Evolutionary conservation across 1,140 invertebrate genomes (phyloP).

Genomic region (Drosophila mojavensis): DNA sequence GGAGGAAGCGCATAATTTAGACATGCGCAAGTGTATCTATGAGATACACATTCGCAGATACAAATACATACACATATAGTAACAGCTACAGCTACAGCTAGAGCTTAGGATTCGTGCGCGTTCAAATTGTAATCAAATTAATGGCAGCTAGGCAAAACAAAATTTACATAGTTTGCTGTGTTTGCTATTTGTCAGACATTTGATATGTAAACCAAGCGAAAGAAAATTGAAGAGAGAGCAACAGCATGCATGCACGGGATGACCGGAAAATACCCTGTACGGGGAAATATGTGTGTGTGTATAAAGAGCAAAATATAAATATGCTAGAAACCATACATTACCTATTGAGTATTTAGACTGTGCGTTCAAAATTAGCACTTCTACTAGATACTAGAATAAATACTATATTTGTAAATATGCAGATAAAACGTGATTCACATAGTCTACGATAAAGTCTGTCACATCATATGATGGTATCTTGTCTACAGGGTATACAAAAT

Average conservation of each 20-base stretch:
- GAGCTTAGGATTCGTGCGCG: conserved; percentile 7
- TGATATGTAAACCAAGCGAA: conserved; percentile 33
- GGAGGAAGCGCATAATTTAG: conserved; percentile 52
- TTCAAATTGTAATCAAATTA: conserved; percentile 56
- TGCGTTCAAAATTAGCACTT: too few species aligned
- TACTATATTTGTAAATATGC: too few species aligned
- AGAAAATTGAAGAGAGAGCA: background rate
- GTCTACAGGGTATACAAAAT: conserved; percentile 29
- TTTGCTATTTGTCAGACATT: conserved; percentile 31
- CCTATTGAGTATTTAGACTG: too few species aligned
- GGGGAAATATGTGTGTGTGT: background rate
- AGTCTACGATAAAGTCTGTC: too few species aligned
- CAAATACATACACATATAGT: background rate
- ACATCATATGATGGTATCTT: background rate
- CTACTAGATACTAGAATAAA: too few species aligned
- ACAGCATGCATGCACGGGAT: background rate
- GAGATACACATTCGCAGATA: conserved; percentile 32
- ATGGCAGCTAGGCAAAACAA: conserved; percentile 30
- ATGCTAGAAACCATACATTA: too few species aligned
- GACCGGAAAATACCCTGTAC: conserved; percentile 7
- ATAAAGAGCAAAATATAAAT: too few species aligned
- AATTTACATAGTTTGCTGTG: conserved; percentile 46
- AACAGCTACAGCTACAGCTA: conserved; percentile 12
- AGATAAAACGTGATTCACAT: too few species aligned
- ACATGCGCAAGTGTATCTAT: conserved; percentile 32